Conservation (phyloP, 2,113 vertebrate genomes). For the Caranx melampygus region DNA sequence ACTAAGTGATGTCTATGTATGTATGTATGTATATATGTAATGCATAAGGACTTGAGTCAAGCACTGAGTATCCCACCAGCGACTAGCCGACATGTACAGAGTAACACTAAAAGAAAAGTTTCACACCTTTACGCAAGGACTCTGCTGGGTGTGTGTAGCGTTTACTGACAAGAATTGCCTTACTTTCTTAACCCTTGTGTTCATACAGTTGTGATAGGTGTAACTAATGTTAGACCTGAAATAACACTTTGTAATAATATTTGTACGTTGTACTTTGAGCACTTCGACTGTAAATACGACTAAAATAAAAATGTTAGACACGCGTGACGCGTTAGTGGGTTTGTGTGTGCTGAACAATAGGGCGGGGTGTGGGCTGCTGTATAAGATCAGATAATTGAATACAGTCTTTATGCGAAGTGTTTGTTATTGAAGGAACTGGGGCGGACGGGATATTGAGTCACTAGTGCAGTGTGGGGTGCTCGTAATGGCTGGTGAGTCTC, state of each 20-base stretch:
- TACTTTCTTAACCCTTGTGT: slow-evolving; percentile 76
- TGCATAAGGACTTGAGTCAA: slow-evolving; percentile 47
- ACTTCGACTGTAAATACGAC: slow-evolving; percentile 79
- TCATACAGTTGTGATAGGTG: slow-evolving; percentile 70
- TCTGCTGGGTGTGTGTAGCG: slow-evolving; percentile 62
- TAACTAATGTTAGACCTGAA: slow-evolving; percentile 70
- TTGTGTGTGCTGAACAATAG: slow-evolving; percentile 11
- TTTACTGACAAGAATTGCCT: slow-evolving; percentile 76
- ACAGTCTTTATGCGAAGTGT: slow-evolving; percentile 18
- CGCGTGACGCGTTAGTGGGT: slow-evolving; percentile 23
- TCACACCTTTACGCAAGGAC: slow-evolving; percentile 64
- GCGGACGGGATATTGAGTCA: slow-evolving; percentile 71
- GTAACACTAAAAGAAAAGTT: slow-evolving; percentile 56
- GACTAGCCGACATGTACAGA: slow-evolving; percentile 63
- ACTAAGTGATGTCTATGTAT: slow-evolving; percentile 42
- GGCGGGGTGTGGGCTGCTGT: not conserved
- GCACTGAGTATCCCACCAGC: slow-evolving; percentile 74
- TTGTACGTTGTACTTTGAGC: slow-evolving; percentile 81
- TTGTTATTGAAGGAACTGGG: slow-evolving; percentile 59
- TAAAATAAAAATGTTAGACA: slow-evolving; percentile 71
- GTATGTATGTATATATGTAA: slow-evolving; percentile 29
- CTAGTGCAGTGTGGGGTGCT: slow-evolving; percentile 17
- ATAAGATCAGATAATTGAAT: not conserved
- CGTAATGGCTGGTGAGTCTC: slow-evolving; percentile 43
- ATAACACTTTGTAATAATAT: slow-evolving; percentile 78